These are phyloP conservation scores for Tichodroma muraria DNA, from an alignment of 2,113 vertebrate species.

Conservation along the genomic window DNA sequence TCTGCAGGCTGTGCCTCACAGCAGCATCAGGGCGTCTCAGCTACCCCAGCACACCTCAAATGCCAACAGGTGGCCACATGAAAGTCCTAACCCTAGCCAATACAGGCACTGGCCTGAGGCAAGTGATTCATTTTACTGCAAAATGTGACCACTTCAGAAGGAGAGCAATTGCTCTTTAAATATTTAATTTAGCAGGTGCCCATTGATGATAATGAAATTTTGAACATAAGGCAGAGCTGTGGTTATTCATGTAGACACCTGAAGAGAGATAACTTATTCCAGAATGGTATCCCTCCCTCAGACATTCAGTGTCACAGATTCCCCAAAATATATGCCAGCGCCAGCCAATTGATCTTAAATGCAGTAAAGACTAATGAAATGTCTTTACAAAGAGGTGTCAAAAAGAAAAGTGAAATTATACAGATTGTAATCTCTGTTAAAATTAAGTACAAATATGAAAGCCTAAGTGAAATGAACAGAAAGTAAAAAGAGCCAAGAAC, in stretches of 20 bases:
- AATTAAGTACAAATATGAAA: not conserved
- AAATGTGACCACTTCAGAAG: not conserved
- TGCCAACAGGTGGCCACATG: fast-evolving
- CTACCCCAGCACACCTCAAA: not conserved
- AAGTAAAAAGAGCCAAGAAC: not conserved
- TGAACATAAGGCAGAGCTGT: not conserved
- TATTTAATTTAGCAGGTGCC: not conserved
- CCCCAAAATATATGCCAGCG: not conserved
- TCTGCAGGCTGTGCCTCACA: not conserved
- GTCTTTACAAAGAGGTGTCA: not conserved
- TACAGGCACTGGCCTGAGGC: not conserved
- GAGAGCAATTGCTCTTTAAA: not conserved
- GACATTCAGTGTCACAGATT: not conserved
- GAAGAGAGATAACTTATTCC: not conserved
- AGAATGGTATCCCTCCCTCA: not conserved
- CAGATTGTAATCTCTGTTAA: not conserved
- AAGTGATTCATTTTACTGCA: not conserved
- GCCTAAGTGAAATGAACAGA: not conserved
- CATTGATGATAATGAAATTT: not conserved
- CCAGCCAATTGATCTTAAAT: not conserved
- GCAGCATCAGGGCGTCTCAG: too few species aligned
- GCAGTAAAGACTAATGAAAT: not conserved
- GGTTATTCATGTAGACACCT: not conserved
- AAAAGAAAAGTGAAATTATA: not conserved
- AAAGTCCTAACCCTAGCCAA: not conserved